Conservation (phyloP, 2,113 vertebrate genomes). For the Poeciliopsis retropinna region DNA sequence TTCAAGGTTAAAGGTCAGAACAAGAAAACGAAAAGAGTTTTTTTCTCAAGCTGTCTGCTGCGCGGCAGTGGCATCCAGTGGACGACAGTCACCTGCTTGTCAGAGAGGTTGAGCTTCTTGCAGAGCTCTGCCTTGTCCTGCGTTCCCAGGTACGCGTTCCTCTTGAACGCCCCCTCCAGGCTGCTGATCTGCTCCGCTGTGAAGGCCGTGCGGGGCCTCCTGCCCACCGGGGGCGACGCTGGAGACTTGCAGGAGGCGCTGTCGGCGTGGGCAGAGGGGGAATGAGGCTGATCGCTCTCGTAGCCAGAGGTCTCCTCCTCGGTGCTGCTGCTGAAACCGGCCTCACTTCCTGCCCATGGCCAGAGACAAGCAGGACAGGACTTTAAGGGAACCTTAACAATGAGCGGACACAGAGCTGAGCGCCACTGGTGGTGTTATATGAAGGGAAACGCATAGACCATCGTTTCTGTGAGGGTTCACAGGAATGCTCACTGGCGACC, state of each 20-base stretch:
- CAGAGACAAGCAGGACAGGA: not conserved
- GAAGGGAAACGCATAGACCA: too few relatives aligned
- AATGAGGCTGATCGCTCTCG: conserved; percentile 77
- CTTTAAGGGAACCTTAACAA: not conserved
- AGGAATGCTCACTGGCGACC: too few relatives aligned
- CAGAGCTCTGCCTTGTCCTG: conserved; percentile 82
- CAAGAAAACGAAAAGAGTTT: too few relatives aligned
- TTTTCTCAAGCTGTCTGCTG: too few relatives aligned
- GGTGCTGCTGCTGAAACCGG: conserved; percentile 66
- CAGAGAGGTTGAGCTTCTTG: conserved; percentile 77
- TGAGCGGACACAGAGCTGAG: not conserved
- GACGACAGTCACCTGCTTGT: conserved; percentile 78
- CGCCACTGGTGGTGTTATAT: too few relatives aligned
- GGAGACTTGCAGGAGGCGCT: conserved; percentile 11
- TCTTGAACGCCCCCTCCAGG: conserved; percentile 80
- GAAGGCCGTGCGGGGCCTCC: conserved; percentile 81
- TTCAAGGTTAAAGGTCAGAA: too few relatives aligned
- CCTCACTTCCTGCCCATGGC: conserved; percentile 53
- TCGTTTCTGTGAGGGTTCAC: too few relatives aligned
- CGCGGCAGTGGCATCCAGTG: too few relatives aligned
- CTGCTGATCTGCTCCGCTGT: conserved; percentile 79
- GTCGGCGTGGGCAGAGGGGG: conserved; percentile 38
- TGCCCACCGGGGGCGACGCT: conserved; percentile 52
- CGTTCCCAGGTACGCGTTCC: conserved; percentile 79
- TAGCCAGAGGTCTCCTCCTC: conserved; percentile 83